Evolutionary conservation across 2,888 invertebrate species (phyloP), one percentile per base, ranked within the genome.

Genomic region (Melinaea menophilus): DNA sequence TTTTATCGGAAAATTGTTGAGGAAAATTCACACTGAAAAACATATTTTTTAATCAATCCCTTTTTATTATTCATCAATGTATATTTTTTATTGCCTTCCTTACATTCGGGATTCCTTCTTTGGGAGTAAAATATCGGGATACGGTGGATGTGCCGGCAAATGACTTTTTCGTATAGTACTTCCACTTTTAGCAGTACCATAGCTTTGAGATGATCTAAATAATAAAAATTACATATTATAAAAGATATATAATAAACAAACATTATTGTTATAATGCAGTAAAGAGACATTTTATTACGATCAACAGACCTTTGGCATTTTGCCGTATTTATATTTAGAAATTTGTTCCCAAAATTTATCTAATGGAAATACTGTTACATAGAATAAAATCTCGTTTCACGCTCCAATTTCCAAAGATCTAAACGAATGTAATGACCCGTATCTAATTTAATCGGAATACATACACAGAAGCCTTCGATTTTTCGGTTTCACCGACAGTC

Each of bases 401-500:
- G 58, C 37, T 64, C 22, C 41, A 56, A 55, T 56, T 45, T 61
- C 48, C 22, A 61, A 64, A 56, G 56, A 64, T 58, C 54, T 58
- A 62, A 60, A 58, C 46, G 57, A 34, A 47, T 48, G 4, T 62
- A 63, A 64, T 66, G 60, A 48, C 45, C 55, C 60, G 55, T 62
- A 46, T 46, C 66, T 65, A 66, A 61, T 54, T 61, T 46, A 56
- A 57, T 58, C 65, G 22, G 13, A 79, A 55, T 70, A 73, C 76
- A 67, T 59, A 77, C 77, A 84, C 73, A 4, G 84, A 82, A 13
- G 73, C 77, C 70, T 80, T 87, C 0, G 84, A 82, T 73, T 86
- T 87, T 31, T 70, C 65, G 0, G 71, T 71, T 9, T 74, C 76
- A 1, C 64, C 51, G 12, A 61, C 69, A 3, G 70, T 69, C 0